Base-by-base conservation (phyloP, 2,888 invertebrate genomes). In the Margaritifera margaritifera region DNA sequence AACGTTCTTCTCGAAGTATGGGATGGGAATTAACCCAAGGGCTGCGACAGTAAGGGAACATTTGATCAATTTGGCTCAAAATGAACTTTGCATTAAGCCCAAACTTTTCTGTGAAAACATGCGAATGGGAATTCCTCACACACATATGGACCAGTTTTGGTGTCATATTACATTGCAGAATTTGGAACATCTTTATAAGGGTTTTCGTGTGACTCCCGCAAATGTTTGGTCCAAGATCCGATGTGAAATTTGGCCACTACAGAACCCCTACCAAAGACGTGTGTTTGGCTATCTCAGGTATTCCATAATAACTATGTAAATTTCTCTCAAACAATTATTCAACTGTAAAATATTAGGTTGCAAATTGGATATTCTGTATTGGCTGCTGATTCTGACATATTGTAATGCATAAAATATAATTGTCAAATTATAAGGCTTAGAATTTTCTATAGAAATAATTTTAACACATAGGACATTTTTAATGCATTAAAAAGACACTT, bases 11-110 rank as follows among this genome's bases (percentile, higher is more conserved):
- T 55, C 42, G 31, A 64, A 64, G n/a, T 64, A 54, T 24, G 64
- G 22, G 31, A 64, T 64, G 64, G 42, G 25, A 27, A 25, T 56
- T 6, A 64, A 50, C 5, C 57, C 50, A 19, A 19, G 64, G 20
- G 42, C 55, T 42, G 64, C 55, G 20, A 24, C 27, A 8, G 22
- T 64, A 27, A 42, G 50, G 56, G 22, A n/a, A 22, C 27, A 64
- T 56, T 20, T 64, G 24, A n/a, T 56, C 19, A 64, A 50, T 22
- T 56, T 64, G 27, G 56, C 64, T 15, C 64, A 64, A 19, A 55
- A 64, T 18, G 64, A 54, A 27, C 25, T 64, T 20, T 64, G 64
- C 56, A 55, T 31, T 18, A 64, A 64, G 42, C 56, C 64, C 18
- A 64, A 31, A 56, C 0, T 20, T 22, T 27, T 56, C 8, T 64